phyloP scores from a whole-genome alignment of 2,113 vertebrate species.

The Pseudois nayaur region DNA sequence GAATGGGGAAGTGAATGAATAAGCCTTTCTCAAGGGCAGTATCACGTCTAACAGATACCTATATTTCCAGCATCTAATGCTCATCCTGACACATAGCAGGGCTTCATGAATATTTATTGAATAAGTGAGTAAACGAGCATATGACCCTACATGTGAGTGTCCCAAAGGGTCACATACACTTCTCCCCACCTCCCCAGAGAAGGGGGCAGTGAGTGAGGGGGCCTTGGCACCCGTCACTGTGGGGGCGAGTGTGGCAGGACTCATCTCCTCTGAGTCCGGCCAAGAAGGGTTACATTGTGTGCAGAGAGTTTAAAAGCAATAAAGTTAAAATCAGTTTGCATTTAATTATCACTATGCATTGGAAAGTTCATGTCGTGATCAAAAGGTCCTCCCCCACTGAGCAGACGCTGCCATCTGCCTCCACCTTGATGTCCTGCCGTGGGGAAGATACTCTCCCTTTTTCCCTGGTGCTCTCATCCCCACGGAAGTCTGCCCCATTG shows the following conservation, averaged over 20 bases:
- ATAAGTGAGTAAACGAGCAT: neutral
- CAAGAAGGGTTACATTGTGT: neutral
- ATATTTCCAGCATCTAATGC: neutral
- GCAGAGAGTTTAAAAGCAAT: neutral
- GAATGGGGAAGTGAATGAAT: neutral
- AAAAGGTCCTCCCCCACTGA: neutral
- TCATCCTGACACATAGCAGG: fast-evolving
- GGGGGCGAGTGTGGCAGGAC: fast-evolving
- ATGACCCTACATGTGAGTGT: neutral
- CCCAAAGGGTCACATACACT: neutral
- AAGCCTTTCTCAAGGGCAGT: neutral
- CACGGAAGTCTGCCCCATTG: neutral
- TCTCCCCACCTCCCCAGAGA: neutral
- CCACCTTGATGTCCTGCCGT: neutral
- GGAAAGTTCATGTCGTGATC: neutral
- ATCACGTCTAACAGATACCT: neutral
- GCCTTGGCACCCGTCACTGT: neutral
- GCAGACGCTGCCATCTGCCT: neutral
- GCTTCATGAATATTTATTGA: neutral
- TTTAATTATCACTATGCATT: neutral
- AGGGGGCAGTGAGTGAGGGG: too few relatives aligned
- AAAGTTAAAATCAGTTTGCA: neutral
- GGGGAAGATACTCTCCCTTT: neutral
- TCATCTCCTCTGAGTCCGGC: neutral
- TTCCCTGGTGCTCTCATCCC: neutral